phyloP scores from a whole-genome alignment of 2,888 invertebrate species.

The Cantharis flavilabris region DNA sequence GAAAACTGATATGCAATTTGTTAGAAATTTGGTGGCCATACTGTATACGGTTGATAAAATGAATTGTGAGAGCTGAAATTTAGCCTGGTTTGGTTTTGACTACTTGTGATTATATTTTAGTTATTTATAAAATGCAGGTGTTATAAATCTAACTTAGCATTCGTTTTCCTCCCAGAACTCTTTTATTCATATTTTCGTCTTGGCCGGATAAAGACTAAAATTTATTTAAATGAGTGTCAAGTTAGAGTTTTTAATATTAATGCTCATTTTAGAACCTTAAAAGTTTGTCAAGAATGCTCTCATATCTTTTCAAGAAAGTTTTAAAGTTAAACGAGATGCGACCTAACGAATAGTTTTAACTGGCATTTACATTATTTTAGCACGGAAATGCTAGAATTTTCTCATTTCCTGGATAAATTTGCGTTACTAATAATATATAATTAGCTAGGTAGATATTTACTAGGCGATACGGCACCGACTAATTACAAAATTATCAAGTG shows the following conservation, averaged over 20 bases:
- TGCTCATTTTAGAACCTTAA: slow-evolving; percentile 28
- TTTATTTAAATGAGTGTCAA: slow-evolving; percentile 35
- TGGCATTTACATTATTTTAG: slow-evolving; percentile 17
- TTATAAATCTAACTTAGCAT: slow-evolving; percentile 25
- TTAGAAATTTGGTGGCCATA: not conserved
- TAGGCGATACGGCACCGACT: not conserved
- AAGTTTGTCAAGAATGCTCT: slow-evolving; percentile 26
- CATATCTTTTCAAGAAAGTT: slow-evolving; percentile 11
- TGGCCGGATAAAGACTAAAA: slow-evolving; percentile 28
- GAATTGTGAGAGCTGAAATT: not conserved
- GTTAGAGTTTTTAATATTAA: slow-evolving; percentile 32
- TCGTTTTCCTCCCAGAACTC: slow-evolving; percentile 24
- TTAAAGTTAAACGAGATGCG: slow-evolving; percentile 14
- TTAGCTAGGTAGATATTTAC: slow-evolving; percentile 2
- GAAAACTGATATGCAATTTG: not conserved
- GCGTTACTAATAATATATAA: slow-evolving; percentile 9
- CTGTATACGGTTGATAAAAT: not conserved
- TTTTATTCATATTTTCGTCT: slow-evolving; percentile 32
- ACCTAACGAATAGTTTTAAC: slow-evolving; percentile 16
- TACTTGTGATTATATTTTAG: slow-evolving; percentile 26
- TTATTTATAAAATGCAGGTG: slow-evolving; percentile 29
- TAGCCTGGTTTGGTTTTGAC: slow-evolving; percentile 1
- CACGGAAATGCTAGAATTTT: slow-evolving; percentile 4
- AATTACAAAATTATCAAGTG: not conserved
- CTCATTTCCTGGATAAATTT: slow-evolving; percentile 5